Evolutionary conservation across 2,113 vertebrate species (phyloP).

Genomic region (Arenaria interpres): DNA sequence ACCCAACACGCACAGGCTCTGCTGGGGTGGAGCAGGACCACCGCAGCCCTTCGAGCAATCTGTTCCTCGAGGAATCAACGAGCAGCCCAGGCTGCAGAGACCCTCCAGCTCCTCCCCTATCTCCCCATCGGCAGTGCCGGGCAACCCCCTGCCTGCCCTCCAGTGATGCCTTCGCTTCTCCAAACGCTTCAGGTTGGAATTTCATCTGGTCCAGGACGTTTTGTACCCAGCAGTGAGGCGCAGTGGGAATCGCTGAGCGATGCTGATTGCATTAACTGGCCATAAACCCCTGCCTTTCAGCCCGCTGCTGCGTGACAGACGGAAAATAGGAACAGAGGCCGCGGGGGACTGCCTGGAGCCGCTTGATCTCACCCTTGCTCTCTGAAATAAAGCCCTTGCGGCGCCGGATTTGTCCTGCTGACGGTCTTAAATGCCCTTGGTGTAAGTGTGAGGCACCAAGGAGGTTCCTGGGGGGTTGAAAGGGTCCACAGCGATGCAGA

Average conservation of each 20-base stretch:
- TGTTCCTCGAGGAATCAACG: not conserved
- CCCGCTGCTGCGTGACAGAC: not conserved
- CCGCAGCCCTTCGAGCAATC: not conserved
- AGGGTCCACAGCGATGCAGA: not conserved
- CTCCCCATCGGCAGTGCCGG: not conserved
- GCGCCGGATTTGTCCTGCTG: not conserved
- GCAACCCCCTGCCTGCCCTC: not conserved
- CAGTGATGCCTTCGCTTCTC: not conserved
- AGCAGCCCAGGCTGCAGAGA: not conserved
- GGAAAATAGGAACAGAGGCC: not conserved
- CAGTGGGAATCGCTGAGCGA: not conserved
- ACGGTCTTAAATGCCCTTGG: not conserved
- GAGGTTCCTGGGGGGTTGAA: not conserved
- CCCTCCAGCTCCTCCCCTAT: rapidly evolving
- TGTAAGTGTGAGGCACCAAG: not conserved
- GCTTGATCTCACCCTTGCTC: not conserved
- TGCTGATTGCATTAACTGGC: not conserved
- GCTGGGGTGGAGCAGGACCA: not conserved
- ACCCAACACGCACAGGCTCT: rapidly evolving
- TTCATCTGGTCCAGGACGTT: not conserved
- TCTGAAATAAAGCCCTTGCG: not conserved
- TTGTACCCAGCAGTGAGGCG: not conserved
- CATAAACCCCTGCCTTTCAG: not conserved
- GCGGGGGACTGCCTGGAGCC: not conserved
- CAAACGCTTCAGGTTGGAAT: not conserved